Evolutionary conservation across 2,888 invertebrate genomes (phyloP).

Genomic region (Phengaris arion): DNA sequence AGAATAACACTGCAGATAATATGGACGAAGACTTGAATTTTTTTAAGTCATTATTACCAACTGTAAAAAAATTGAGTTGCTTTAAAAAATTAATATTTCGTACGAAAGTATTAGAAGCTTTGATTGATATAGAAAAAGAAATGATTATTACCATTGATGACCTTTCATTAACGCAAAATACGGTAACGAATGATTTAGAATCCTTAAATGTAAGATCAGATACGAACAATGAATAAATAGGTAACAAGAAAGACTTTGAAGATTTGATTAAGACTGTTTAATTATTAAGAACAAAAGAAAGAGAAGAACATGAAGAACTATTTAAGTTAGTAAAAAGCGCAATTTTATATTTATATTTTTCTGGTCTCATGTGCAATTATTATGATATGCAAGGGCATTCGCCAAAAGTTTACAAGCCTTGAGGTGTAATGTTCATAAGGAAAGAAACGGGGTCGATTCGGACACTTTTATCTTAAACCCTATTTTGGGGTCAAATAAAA

Average conservation of each 20-base stretch:
- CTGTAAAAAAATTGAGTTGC: slow-evolving; percentile 39
- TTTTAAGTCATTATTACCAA: slow-evolving; percentile 41
- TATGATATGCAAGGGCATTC: slow-evolving; percentile 40
- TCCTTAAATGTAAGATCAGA: slow-evolving; percentile 20
- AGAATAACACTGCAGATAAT: slow-evolving; percentile 40
- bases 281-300: slow-evolving; percentile 41
- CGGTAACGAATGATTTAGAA: slow-evolving; percentile 20
- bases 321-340: slow-evolving; percentile 41
- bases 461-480: slow-evolving; percentile 41
- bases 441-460: slow-evolving; percentile 41
- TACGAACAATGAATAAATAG: slow-evolving; percentile 29
- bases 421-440: slow-evolving; percentile 40
- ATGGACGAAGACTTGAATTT: slow-evolving; percentile 41
- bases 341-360: slow-evolving; percentile 41
- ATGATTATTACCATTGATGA: slow-evolving; percentile 39
- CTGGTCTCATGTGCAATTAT: slow-evolving; percentile 41
- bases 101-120: slow-evolving; percentile 40
- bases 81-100: slow-evolving; percentile 42
- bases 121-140: slow-evolving; percentile 42
- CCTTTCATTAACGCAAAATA: slow-evolving; percentile 21
- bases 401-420: slow-evolving; percentile 41
- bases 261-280: slow-evolving; percentile 42
- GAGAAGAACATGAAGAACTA: slow-evolving; percentile 41
- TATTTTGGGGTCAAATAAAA: slow-evolving; percentile 40
- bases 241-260: slow-evolving; percentile 32